Evolutionary conservation across 2,113 vertebrate species (phyloP), one percentile per base, ranked within the genome.

Genomic region (Trogon melanurus): DNA sequence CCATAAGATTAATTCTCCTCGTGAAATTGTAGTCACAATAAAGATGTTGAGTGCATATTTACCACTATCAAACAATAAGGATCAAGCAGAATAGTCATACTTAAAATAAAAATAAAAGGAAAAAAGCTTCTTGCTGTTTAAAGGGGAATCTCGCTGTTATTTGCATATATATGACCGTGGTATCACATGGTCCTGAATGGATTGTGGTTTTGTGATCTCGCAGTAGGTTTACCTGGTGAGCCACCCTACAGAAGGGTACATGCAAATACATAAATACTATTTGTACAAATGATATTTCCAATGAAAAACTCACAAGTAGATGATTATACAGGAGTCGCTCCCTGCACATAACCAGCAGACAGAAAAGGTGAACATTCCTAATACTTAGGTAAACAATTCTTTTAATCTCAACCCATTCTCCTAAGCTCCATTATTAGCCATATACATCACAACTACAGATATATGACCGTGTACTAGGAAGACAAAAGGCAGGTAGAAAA

Each of bases 401-500:
- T 94, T 96, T 93, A 8, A 88, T 94, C 82, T 93, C 56, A 57
- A 92, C 19, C 15, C 11, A 45, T 50, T 64, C 34, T 23, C 41
- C 30, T 25, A 75, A 92, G 34, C 72, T 80, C 53, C 8, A 7
- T 71, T 64, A 51, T 86, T 74, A 71, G 53, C 65, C 32, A 6
- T 38, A 23, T 26, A 66, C 38, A 20, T 41, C 26, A 30, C 76
- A 95, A 34, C 76, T 79, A 27, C 34, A 90, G 72, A 78, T 83
- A 75, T 22, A 65, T 4, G 36, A 57, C 65, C 0, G 1, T 71
- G 26, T 57, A n/a, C 21, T 69, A 20, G 44, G 69, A 94, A 90
- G 88, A 75, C 91, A 88, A 94, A 91, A 53, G 34, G 48, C 82
- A 94, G 85, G 88, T 94, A 91, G 69, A 79, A 96, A 97, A 90